Conservation (phyloP, 1,140 invertebrate genomes). For the Megalonaias nervosa region DNA sequence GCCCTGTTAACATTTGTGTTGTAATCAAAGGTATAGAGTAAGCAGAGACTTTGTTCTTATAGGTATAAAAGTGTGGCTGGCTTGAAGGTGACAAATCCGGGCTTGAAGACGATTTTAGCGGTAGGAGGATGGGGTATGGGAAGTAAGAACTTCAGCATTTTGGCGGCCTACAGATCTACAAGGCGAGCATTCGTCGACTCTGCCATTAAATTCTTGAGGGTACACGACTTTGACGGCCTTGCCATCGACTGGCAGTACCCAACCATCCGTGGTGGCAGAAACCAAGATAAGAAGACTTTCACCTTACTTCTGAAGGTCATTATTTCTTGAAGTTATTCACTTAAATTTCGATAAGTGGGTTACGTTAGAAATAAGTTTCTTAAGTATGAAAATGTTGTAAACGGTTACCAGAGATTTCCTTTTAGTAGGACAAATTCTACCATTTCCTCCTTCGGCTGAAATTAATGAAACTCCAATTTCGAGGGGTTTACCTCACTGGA, state of each 20-base stretch:
- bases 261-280: conserved; percentile 70
- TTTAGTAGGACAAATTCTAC: too few species aligned
- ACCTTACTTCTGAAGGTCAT: conserved; percentile 61
- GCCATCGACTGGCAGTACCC: conserved; percentile 99
- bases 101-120: conserved; percentile 90
- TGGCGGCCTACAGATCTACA: conserved; percentile 73
- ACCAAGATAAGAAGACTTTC: conserved; percentile 75
- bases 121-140: conserved; percentile 97
- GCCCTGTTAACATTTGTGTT: not conserved
- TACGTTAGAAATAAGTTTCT: too few species aligned
- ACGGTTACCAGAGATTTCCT: too few species aligned
- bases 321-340: too few species aligned
- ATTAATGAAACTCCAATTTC: too few species aligned
- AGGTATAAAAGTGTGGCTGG: conserved; percentile 73
- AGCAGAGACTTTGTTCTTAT: not conserved
- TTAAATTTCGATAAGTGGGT: too few species aligned
- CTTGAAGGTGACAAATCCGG: conserved; percentile 90
- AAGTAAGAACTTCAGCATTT: conserved; percentile 85
- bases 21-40: not conserved
- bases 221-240: conserved; percentile 94
- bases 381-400: too few species aligned
- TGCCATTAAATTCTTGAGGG: conserved; percentile 91
- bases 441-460: too few species aligned
- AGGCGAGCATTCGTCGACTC: conserved; percentile 89
- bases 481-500: too few species aligned